phyloP scores from a whole-genome alignment of 2,113 vertebrate genomes.

The Syngnathus scovelli region DNA sequence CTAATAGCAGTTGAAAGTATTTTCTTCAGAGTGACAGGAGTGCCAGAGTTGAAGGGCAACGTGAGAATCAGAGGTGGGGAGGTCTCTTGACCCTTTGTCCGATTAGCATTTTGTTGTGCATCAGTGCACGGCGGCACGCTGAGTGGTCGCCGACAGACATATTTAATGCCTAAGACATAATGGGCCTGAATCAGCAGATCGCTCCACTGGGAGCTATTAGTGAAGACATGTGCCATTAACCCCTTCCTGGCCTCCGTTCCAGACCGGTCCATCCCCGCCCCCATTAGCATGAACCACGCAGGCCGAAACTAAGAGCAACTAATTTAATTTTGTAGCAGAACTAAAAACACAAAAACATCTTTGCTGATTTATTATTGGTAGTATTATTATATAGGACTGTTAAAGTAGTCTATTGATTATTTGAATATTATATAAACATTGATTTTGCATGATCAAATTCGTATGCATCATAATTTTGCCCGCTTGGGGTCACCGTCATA shows the following conservation, averaged over 20 bases:
- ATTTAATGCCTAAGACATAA: constrained; percentile 84
- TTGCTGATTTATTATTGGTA: background rate
- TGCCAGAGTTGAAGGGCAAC: constrained; percentile 24
- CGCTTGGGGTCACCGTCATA: background rate
- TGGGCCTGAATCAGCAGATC: constrained; percentile 83
- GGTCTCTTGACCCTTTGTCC: constrained; percentile 57
- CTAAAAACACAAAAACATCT: background rate
- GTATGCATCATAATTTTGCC: background rate
- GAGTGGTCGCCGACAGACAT: constrained; percentile 75
- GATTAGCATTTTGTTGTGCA: constrained; percentile 74
- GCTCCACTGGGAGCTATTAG: constrained; percentile 79
- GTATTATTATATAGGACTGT: background rate
- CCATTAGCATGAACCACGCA: constrained; percentile 12
- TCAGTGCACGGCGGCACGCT: constrained; percentile 65
- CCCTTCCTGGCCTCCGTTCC: constrained; percentile 68
- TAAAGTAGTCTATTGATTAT: background rate
- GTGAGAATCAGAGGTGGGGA: constrained; percentile 33
- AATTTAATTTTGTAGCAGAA: background rate
- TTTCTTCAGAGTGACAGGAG: constrained; percentile 27
- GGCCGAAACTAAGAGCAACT: constrained; percentile 12
- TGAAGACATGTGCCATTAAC: constrained; percentile 78
- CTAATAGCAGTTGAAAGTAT: constrained; percentile 26
- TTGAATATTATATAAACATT: background rate
- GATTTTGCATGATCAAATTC: background rate
- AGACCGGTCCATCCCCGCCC: constrained; percentile 6